These are phyloP conservation scores for Diaphora mendica DNA, from an alignment of 2,888 invertebrate genomes.

Conservation along the genomic window DNA sequence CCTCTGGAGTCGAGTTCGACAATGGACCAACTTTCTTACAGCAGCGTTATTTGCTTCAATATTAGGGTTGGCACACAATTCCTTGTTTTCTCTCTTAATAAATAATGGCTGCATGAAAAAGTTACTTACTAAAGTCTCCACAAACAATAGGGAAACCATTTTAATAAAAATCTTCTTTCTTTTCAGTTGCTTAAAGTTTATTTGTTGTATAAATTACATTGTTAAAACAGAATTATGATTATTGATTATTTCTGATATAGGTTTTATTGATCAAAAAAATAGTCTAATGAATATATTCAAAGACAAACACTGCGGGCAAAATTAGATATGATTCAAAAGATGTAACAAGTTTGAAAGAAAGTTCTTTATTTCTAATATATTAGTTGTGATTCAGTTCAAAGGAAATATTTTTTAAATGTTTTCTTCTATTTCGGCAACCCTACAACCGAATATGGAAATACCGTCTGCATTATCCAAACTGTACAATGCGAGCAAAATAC, in stretches of 20 bases:
- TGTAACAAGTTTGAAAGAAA: no score
- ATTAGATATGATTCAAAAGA: not conserved
- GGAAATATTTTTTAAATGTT: constrained; percentile 17
- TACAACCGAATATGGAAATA: constrained; percentile 47
- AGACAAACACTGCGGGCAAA: no score
- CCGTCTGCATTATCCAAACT: constrained; percentile 49
- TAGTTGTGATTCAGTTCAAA: no score
- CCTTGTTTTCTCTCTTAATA: not conserved
- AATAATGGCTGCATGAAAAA: not conserved
- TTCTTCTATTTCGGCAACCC: constrained; percentile 37
- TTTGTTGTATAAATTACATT: no score
- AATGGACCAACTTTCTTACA: constrained; percentile 46
- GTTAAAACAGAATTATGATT: no score
- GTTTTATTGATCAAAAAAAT: no score
- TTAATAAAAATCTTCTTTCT: no score
- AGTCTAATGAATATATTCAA: no score
- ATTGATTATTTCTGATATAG: no score
- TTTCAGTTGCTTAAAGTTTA: no score
- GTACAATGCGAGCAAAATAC: constrained; percentile 47
- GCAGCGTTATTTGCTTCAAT: constrained; percentile 36
- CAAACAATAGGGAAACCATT: not conserved
- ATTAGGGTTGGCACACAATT: constrained; percentile 35
- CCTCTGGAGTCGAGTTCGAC: constrained; percentile 32
- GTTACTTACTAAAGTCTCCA: not conserved
- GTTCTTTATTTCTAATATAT: no score